Evolutionary conservation across 2,888 invertebrate genomes (phyloP).

Genomic region (Zonitis immaculata): DNA sequence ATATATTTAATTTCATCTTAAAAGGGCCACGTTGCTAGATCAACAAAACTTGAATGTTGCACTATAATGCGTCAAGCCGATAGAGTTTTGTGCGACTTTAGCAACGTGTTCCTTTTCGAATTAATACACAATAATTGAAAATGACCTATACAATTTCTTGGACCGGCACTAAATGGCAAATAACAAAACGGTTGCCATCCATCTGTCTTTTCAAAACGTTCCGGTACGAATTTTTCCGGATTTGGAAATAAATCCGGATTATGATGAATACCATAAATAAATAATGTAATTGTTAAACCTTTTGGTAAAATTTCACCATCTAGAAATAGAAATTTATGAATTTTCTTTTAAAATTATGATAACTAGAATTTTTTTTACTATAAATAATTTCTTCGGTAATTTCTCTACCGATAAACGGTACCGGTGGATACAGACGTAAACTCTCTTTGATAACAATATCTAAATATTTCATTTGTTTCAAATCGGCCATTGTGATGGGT

Average conservation of each 20-base stretch:
- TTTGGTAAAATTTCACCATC: constrained; percentile 37
- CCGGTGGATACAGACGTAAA: constrained; percentile 52
- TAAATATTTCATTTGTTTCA: constrained; percentile 29
- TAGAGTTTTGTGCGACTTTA: no score
- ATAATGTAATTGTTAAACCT: constrained; percentile 46
- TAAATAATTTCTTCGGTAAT: constrained; percentile 42
- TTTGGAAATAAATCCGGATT: constrained; percentile 52
- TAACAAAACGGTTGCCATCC: constrained; percentile 52
- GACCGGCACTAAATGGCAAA: constrained; percentile 61
- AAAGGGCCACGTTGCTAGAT: no score
- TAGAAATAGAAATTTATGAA: constrained; percentile 14
- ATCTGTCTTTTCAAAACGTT: constrained; percentile 50
- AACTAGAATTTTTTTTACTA: constrained; percentile 27
- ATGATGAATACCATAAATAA: constrained; percentile 51
- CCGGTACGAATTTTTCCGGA: constrained; percentile 53
- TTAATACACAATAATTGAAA: background rate
- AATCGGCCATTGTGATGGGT: constrained; percentile 15
- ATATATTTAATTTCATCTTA: no score
- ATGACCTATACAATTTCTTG: constrained; percentile 58
- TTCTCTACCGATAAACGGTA: constrained; percentile 49
- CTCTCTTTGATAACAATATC: constrained; percentile 29
- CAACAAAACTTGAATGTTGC: no score
- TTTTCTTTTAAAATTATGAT: no score
- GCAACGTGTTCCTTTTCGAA: no score
- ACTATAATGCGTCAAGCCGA: no score